A percentile compares a stretch with the other conserved stretches of the same genome.
Conservation (phyloP, 1,140 invertebrate species). For the Eumaeus atala region DNA sequence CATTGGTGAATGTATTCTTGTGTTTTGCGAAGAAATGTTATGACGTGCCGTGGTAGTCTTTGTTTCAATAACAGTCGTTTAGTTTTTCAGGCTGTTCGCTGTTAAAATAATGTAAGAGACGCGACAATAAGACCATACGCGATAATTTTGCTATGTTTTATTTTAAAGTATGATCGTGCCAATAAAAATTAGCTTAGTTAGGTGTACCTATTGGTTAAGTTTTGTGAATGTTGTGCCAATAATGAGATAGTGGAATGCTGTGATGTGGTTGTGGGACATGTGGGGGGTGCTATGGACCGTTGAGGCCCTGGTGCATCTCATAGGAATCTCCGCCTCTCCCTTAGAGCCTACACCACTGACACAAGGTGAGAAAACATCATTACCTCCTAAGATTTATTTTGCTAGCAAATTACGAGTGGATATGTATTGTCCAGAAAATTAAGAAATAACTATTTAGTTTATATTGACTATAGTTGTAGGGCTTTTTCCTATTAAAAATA, state of each 20-base stretch:
- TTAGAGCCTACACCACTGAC: constrained; percentile 52
- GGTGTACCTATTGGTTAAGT: constrained; percentile 67
- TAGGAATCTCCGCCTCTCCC: constrained; percentile 46
- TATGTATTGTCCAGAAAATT: too few species aligned
- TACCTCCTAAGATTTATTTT: constrained; percentile 41
- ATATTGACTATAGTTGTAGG: neutral
- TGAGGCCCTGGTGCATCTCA: constrained; percentile 51
- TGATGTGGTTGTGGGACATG: constrained; percentile 73
- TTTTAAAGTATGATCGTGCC: constrained; percentile 69
- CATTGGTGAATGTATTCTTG: constrained; percentile 37
- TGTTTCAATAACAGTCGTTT: constrained; percentile 57
- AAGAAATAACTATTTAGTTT: neutral
- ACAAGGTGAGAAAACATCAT: constrained; percentile 59
- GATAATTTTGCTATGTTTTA: constrained; percentile 52
- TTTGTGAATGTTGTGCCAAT: constrained; percentile 70
- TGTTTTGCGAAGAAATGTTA: constrained; percentile 60
- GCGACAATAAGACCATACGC: constrained; percentile 30
- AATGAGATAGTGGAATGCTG: constrained; percentile 73
- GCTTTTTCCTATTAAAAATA: neutral
- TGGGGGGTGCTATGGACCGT: constrained; percentile 62
- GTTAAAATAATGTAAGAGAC: constrained; percentile 56
- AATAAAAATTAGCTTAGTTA: constrained; percentile 69
- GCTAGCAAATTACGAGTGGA: neutral
- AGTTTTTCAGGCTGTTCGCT: constrained; percentile 30
- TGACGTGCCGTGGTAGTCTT: constrained; percentile 69